Evolutionary conservation across 2,888 invertebrate species (phyloP), one percentile per base, ranked within the genome.

Genomic region (Cerastis leucographa): DNA sequence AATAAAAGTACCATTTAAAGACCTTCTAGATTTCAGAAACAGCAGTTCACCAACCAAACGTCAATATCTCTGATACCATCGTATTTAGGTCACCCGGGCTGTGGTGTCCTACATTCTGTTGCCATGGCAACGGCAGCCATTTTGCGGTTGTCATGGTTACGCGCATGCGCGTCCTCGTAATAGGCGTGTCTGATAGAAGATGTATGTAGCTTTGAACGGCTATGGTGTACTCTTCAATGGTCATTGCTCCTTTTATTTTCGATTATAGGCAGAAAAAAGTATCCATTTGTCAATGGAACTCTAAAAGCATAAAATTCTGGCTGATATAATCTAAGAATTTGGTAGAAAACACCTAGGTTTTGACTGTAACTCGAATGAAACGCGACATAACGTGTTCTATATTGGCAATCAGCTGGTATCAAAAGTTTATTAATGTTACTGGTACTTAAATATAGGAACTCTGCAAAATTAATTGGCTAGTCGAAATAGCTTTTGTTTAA

Each of bases 61-160:
- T 83, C 83, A 74, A 84, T 84, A 84, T 40, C 44, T 78, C 64
- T 61, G 74, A 66, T 72, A 74, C 73, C 66, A 62, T 68, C 61
- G 71, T 73, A 84, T 81, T 56, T 84, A 75, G 88, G 87, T 88
- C 87, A 87, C 62, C 87, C 86, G 83, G 88, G 87, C 82, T 77
- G 71, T 76, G 61, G 59, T 88, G 87, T 66, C 81, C 85, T 84
- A 86, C 82, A 85, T 88, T 83, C 89, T 70, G 93, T 94, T 85
- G 79, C 89, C 90, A 92, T 93, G 91, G 88, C 81, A 76, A 93
- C 93, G 89, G 91, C 90, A 83, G 93, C 94, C 93, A 93, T 93
- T 70, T 92, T 93, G 91, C 85, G 77, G 94, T 95, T 79, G 85
- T 89, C 91, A 93, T 93, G 91, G 91, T 80, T 76, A 94, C 93